Conservation (phyloP, 2,113 vertebrate genomes). For the Myanophis thanlyinensis region DNA sequence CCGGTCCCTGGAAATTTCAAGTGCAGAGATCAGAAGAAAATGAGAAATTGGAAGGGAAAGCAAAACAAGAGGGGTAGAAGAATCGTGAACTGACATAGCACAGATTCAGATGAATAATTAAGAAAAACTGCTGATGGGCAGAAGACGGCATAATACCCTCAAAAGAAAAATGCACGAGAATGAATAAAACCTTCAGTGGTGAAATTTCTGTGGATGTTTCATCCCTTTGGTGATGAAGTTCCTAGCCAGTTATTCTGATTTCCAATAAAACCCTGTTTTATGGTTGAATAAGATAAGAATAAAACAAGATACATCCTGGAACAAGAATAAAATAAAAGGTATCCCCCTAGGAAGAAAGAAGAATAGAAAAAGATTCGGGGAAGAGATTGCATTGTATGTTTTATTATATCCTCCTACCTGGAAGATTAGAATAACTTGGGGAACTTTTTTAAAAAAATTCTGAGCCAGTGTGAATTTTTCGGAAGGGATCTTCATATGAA, state of each 20-base stretch:
- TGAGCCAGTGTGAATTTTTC: constrained; percentile 30
- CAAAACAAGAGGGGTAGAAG: neutral
- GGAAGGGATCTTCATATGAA: constrained; percentile 15
- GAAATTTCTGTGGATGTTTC: too few species aligned
- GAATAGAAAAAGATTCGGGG: neutral
- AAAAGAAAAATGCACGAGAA: neutral
- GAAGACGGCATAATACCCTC: neutral
- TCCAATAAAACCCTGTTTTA: neutral
- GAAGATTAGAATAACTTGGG: neutral
- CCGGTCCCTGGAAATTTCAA: neutral
- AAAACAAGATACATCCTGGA: too few species aligned
- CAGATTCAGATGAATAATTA: neutral
- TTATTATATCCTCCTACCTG: neutral
- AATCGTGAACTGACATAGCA: neutral
- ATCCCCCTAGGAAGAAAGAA: neutral
- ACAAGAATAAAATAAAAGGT: too few species aligned
- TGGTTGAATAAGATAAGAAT: neutral
- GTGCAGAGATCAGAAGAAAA: neutral
- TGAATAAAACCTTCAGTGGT: neutral
- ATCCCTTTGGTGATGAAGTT: neutral
- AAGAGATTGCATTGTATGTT: neutral
- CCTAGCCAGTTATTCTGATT: neutral
- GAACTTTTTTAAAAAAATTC: neutral
- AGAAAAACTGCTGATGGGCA: neutral
- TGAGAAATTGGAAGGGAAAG: too few species aligned